Conservation (phyloP, 2,113 vertebrate genomes). For the Forbesichthys agassizii region DNA sequence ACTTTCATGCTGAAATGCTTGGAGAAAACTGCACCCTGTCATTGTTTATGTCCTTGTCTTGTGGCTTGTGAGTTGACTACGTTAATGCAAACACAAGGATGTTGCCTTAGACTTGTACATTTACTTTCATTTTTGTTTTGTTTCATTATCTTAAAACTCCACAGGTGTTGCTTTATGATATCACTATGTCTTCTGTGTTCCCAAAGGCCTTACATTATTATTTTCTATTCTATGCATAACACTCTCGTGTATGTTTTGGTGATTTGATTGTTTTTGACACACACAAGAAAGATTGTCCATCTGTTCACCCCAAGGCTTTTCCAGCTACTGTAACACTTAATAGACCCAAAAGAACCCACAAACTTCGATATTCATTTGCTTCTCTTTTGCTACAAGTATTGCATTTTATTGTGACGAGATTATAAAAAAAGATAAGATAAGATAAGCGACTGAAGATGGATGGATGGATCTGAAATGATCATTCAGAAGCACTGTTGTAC, state of each 20-base stretch:
- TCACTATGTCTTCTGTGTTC: conserved; percentile 63
- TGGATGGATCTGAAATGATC: conserved; percentile 2
- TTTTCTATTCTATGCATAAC: conserved; percentile 79
- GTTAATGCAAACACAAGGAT: conserved; percentile 66
- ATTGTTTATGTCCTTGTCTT: conserved; percentile 19
- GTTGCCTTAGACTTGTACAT: conserved; percentile 78
- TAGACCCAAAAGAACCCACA: conserved; percentile 50
- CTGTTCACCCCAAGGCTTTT: conserved; percentile 47
- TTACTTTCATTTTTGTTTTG: conserved; percentile 44
- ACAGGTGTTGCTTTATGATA: conserved; percentile 60
- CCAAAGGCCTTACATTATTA: conserved; percentile 72
- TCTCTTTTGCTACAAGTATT: conserved; percentile 48
- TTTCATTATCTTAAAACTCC: conserved; percentile 62
- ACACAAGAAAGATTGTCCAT: conserved; percentile 58
- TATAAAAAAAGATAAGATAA: conserved; percentile 28
- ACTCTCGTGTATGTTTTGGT: conserved; percentile 67
- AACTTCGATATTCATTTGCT: conserved; percentile 54
- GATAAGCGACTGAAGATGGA: neutral
- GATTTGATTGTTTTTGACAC: conserved; percentile 58
- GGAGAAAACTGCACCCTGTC: conserved; percentile 3
- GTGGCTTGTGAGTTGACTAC: conserved; percentile 33
- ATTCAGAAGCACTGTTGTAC: conserved; percentile 72
- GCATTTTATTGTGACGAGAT: conserved; percentile 47
- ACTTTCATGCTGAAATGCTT: conserved; percentile 42
- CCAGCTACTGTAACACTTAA: conserved; percentile 57